Percentiles rank a stretch among this genome's conserved stretches.
Evolutionary conservation across 2,888 invertebrate species (phyloP).

Genomic region (Cataglyphis altisquamis): DNA sequence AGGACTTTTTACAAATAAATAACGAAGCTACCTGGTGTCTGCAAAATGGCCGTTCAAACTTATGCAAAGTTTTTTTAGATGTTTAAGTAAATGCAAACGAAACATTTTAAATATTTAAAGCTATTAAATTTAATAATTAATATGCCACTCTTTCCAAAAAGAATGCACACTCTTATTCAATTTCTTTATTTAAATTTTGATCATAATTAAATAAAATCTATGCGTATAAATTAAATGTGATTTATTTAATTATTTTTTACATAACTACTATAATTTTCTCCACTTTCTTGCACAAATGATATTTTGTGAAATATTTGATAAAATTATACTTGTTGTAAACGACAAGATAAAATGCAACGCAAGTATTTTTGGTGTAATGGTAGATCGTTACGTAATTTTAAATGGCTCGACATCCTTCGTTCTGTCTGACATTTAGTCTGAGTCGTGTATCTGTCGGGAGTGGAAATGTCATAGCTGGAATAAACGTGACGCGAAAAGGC

Average conservation of each 20-base stretch:
- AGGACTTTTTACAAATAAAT: constrained; percentile 49
- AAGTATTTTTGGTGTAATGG: constrained; percentile 25
- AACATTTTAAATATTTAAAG: neutral
- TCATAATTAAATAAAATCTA: neutral
- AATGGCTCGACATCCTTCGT: constrained; percentile 47
- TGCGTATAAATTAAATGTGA: neutral
- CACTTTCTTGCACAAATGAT: neutral
- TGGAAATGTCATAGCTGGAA: constrained; percentile 60
- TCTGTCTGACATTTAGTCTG: constrained; percentile 58
- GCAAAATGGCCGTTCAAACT: constrained; percentile 27
- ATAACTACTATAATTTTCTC: no score
- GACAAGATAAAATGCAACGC: constrained; percentile 23
- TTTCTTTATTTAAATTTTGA: neutral
- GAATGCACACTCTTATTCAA: neutral
- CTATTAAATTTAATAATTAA: neutral
- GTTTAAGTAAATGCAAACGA: constrained; percentile 9
- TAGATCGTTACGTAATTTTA: constrained; percentile 49
- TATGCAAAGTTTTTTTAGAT: constrained; percentile 18
- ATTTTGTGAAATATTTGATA: neutral
- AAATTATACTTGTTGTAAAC: constrained; percentile 6
- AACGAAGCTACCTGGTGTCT: constrained; percentile 41
- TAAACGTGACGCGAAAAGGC: constrained; percentile 73
- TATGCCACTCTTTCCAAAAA: neutral
- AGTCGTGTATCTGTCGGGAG: constrained; percentile 66
- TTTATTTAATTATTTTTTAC: neutral